Base-by-base conservation (phyloP, 53 echinoderm and acorn worm genomes). In the Echinometra lucunter region DNA sequence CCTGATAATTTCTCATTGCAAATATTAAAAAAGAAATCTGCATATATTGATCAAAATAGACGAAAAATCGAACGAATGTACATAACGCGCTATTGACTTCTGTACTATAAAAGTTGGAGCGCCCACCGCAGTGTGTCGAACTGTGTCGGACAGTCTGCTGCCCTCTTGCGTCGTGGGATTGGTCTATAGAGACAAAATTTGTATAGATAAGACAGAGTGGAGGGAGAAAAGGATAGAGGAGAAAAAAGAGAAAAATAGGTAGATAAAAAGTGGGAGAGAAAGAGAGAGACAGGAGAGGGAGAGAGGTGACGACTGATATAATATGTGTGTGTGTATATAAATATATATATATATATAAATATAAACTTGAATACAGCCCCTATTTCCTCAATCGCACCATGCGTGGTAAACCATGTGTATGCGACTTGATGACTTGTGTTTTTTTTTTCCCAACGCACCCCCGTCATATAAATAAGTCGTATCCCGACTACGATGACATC, bases 401-500 rank as follows among this genome's bases (percentile, higher is more conserved):
- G 21, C 63, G 63, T 63, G 63, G 3, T 63, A 63, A 58, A 69
- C 1, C 30, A 8, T 72, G 72, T 42, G 21, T 78, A n/a, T 21
- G 42, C 18, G 13, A 19, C 2, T 19, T 35, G 8, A 40, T 38
- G 17, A n/a, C 13, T 7, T 47, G 1, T 91, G 72, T 67, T 91
- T 91, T 91, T 32, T 58, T 67, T 91, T 91, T 91, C 17, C 37
- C 28, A 53, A 92, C 37, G 5, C 45, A 27, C 7, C 56, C n/a
- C 74, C 45, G 80, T 38, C 70, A 91, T 55, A 92, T n/a, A n/a
- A n/a, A 92, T 92, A 60, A 47, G 49, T 37, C 19, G 93, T 92
- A 53, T 53, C 93, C 93, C 35, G 6, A 75, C 93, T 57, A 92
- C 93, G 93, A 92, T 92, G 75, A 92, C 80, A 66, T 92, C 93